These are phyloP conservation scores for Oconnorella tubifera DNA, from an alignment of 2,888 invertebrate genomes.

Conservation along the genomic window DNA sequence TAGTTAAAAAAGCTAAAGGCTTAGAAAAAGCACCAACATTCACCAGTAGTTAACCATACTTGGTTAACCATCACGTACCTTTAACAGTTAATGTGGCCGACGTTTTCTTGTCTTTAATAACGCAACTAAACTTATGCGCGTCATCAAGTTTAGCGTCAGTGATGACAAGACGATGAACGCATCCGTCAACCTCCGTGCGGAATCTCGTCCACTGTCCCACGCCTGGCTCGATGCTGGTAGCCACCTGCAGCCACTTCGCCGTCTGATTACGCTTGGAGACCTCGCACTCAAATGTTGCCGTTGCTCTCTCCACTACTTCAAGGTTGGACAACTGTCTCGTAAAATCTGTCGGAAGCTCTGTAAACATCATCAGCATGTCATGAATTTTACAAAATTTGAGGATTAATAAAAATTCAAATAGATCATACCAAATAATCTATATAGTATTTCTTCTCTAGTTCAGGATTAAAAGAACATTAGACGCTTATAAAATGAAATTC, in stretches of 20 bases:
- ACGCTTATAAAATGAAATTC: no score
- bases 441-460: no score
- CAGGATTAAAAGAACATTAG: no score
- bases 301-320: slow-evolving; percentile 44
- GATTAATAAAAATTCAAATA: no score
- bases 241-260: slow-evolving; percentile 80
- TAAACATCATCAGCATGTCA: no score
- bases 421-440: no score
- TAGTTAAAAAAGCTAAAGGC: no score
- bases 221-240: slow-evolving; percentile 61
- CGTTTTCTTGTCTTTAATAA: slow-evolving; percentile 44
- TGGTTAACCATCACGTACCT: no score
- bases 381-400: no score
- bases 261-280: slow-evolving; percentile 73
- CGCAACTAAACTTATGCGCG: slow-evolving; percentile 32
- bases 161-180: slow-evolving; percentile 44
- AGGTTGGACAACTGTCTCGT: slow-evolving; percentile 46
- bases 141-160: slow-evolving; percentile 32
- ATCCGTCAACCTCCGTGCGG: slow-evolving; percentile 36
- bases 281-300: slow-evolving; percentile 67
- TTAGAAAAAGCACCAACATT: no score
- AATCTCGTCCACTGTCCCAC: slow-evolving; percentile 35
- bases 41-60: no score
- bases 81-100: slow-evolving; percentile 46
- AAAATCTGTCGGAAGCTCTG: slow-evolving; percentile 51